These are phyloP conservation scores for Ochlodes sylvanus DNA, from an alignment of 2,888 invertebrate genomes.

Conservation along the genomic window DNA sequence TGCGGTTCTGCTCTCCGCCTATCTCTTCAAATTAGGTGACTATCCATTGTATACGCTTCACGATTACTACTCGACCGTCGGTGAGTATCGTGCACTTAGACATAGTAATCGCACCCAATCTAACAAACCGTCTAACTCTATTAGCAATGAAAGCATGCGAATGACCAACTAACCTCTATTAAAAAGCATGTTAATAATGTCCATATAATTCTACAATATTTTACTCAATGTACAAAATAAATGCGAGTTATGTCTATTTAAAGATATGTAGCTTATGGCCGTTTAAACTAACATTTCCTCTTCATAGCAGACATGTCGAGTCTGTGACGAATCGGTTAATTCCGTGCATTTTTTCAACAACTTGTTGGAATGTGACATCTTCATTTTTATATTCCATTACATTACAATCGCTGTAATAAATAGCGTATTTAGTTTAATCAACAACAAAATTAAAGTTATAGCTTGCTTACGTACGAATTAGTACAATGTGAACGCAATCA, in stretches of 20 bases:
- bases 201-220: not conserved
- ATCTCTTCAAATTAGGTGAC: slow-evolving; percentile 85
- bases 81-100: slow-evolving; percentile 77
- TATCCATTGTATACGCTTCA: slow-evolving; percentile 81
- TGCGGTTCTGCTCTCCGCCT: slow-evolving; percentile 78
- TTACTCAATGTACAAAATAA: not conserved
- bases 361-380: slow-evolving; percentile 18
- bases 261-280: not conserved
- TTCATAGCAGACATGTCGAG: slow-evolving; percentile 7
- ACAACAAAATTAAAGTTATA: not conserved
- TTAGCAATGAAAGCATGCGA: slow-evolving; percentile 5
- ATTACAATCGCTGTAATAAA: no score
- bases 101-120: slow-evolving; percentile 32
- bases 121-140: slow-evolving; percentile 13
- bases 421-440: no score
- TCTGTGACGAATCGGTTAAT: slow-evolving; percentile 17
- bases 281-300: slow-evolving; percentile 14
- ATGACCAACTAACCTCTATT: slow-evolving; percentile 9
- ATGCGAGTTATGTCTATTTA: not conserved
- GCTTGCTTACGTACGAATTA: not conserved
- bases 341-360: slow-evolving; percentile 13
- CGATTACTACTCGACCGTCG: slow-evolving; percentile 70
- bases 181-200: slow-evolving; percentile 27
- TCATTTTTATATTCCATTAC: not conserved
- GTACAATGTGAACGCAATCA: not conserved